Evolutionary conservation across 2,113 vertebrate species (phyloP), one percentile per base, ranked within the genome.

Genomic region (Dascyllus trimaculatus): DNA sequence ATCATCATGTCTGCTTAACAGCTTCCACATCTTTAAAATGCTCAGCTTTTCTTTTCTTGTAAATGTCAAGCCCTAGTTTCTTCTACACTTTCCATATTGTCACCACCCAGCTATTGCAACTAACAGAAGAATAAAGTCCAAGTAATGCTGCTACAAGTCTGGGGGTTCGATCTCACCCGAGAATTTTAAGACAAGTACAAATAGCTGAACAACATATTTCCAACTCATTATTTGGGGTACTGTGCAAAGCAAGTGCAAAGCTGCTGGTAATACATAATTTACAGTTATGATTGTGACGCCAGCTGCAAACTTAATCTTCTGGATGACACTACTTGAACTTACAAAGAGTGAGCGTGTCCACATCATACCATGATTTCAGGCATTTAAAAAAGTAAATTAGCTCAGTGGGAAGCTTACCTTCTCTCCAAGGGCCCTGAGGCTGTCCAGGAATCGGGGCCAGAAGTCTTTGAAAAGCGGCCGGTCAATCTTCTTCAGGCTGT

Each of bases 381-480:
- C 26, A 3, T 29, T 10, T 9, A 35, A 76, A 19, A 57, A 59
- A 21, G 21, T 7, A 51, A 62, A 71, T n/a, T 4, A 4, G 17
- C 18, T 32, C 40, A 32, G 35, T 0, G 13, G 1, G 17, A 15
- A 57, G 58, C 88, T 81, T 92, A 99, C 98, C 97, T 99, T 99
- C 91, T 97, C 95, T 86, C 96, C 95, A 64, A 99, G 94, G n/a
- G 97, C 97, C 89, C 88, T 95, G 52, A 99, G 95, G 89, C 97
- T 97, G 86, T 96, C 95, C 1, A 97, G 91, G 86, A 99, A 98
- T n/a, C 97, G 95, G 6, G 95, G 94, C 98, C 98, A 99, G 94
- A 98, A 99, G 89, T 99, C 97, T 87, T 95, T 98, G 92, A 99
- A 99, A 85, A 99, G 97, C 0, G 98, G 98, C 14, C 96, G 95